Conservation (phyloP, 2,797 vertebrate genomes). For the Apogon talboti region DNA sequence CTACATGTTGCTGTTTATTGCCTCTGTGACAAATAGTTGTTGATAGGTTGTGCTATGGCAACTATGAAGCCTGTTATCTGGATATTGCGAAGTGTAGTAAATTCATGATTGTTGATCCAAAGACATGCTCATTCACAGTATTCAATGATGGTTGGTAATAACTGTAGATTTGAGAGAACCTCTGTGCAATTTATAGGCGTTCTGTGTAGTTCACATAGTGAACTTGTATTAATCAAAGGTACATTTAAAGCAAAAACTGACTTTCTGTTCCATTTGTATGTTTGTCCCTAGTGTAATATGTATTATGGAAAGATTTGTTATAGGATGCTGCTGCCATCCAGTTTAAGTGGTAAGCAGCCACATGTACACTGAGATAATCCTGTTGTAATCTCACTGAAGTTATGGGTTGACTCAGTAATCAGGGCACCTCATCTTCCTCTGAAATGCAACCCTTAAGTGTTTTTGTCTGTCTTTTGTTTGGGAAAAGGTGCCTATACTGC, state of each 20-base stretch:
- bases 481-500: conserved; percentile 8
- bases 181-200: background rate
- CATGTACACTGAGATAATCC: conserved; percentile 61
- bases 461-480: conserved; percentile 18
- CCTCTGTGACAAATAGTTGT: conserved; percentile 59
- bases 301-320: background rate
- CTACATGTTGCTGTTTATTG: conserved; percentile 70
- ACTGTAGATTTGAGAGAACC: background rate
- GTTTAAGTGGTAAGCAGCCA: conserved; percentile 46
- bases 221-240: background rate
- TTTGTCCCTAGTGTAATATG: background rate
- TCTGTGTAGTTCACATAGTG: background rate
- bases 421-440: conserved; percentile 6
- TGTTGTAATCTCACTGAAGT: conserved; percentile 58
- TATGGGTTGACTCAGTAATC: conserved; percentile 34
- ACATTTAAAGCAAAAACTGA: background rate
- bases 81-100: conserved; percentile 1
- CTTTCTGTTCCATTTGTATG: background rate
- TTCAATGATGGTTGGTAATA: background rate
- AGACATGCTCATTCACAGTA: background rate
- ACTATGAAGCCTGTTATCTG: conserved; percentile 33
- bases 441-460: conserved; percentile 7
- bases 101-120: background rate
- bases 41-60: conserved; percentile 50
- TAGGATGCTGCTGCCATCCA: conserved; percentile 11